Evolutionary conservation across 2,113 vertebrate species (phyloP).

Genomic region (Aptenodytes patagonicus): DNA sequence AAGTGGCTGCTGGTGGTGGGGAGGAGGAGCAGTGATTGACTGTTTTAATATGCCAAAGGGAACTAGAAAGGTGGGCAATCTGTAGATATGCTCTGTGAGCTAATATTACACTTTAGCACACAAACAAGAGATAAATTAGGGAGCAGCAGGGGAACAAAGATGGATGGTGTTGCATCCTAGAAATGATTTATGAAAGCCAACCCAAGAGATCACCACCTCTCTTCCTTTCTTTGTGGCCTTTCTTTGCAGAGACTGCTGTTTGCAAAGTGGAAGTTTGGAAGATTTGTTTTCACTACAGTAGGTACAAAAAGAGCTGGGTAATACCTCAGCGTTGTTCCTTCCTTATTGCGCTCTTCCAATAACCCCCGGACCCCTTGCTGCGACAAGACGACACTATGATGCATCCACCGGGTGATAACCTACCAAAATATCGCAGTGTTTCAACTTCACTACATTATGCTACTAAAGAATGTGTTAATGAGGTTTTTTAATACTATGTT

Average conservation of each 20-base stretch:
- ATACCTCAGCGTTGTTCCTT: neutral
- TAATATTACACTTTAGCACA: neutral
- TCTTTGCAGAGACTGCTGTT: neutral
- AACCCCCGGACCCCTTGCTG: too few species aligned
- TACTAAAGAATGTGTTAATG: neutral
- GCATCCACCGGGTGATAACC: neutral
- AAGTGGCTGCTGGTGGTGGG: neutral
- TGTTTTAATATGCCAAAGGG: neutral
- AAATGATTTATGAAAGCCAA: neutral
- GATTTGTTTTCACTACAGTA: neutral
- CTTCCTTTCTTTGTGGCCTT: neutral
- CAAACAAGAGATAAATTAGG: neutral
- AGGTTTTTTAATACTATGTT: neutral
- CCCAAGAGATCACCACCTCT: neutral
- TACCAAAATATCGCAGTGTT: neutral
- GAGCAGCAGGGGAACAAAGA: neutral
- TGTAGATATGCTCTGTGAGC: neutral
- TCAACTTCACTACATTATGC: neutral
- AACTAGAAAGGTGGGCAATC: neutral
- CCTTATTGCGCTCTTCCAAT: accelerated
- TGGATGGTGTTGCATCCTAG: neutral
- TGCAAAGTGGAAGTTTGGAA: neutral
- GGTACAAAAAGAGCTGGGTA: neutral
- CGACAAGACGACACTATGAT: accelerated
- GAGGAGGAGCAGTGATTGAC: neutral